Base-by-base conservation (phyloP, 2,888 invertebrate genomes). In the Eulithis testata region DNA sequence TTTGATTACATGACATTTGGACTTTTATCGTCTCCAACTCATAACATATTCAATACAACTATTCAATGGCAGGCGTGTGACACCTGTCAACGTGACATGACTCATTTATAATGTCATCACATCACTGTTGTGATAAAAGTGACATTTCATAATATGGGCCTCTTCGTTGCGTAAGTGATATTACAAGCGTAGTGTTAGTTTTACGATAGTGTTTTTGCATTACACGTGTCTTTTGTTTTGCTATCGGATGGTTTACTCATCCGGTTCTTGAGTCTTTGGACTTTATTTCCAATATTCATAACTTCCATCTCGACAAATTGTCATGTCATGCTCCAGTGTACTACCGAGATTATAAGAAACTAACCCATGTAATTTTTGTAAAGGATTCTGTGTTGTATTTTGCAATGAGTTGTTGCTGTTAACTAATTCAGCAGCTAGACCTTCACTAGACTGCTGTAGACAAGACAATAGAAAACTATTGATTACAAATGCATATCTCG, bases 81-180 rank as follows among this genome's bases (percentile, higher is more conserved):
- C 73, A 75, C 66, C 71, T 73, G 72, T 71, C 74, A 73, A 52
- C 64, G 45, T 54, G 63, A 66, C 62, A 59, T 73, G 69, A 70
- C 60, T 70, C 71, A 72, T 71, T 66, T 65, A 68, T 69, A 69
- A 71, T 68, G 68, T 68, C 70, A 71, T 69, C 70, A 60, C 70
- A 71, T 69, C 70, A 60, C 58, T 73, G 71, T 68, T 68, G 68
- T 70, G 67, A 70, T 69, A 74, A 60, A 60, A 70, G 59, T 69
- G 67, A 66, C 61, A 72, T 74, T 70, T 72, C 68, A 68, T 70
- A 72, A 71, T 69, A 66, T 62, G 27, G 27, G 14, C 60, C 58
- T 60, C 63, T 69, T 51, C 60, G 64, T 67, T 72, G 56, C 63
- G 72, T 68, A 69, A 73, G 60, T 66, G 37, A 64, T 43, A 61